phyloP scores from a whole-genome alignment of 2,113 vertebrate species.

The Leptocoma aspasia region DNA sequence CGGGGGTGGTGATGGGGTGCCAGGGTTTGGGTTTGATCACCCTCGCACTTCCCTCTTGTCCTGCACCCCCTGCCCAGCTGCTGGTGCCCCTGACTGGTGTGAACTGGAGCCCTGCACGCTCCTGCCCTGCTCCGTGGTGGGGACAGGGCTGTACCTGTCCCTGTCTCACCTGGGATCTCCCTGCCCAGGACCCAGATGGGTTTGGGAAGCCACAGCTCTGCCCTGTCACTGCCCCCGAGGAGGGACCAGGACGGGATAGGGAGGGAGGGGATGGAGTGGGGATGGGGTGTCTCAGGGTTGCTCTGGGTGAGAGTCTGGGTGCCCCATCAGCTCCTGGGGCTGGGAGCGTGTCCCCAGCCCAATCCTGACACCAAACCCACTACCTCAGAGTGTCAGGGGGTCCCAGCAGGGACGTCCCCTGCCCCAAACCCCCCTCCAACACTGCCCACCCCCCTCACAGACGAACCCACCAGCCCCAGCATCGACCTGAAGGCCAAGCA shows the following conservation, averaged over 20 bases:
- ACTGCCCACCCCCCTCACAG: conserved; percentile 58
- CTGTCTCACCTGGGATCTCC: not conserved
- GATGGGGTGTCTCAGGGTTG: not conserved
- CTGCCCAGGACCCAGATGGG: not conserved
- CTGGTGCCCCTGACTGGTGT: not conserved
- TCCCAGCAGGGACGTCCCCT: not conserved
- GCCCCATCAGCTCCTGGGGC: not conserved
- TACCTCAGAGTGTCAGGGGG: fast-evolving
- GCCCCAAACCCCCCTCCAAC: not conserved
- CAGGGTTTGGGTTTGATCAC: not conserved
- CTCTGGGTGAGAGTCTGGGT: not conserved
- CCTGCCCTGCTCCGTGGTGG: not conserved
- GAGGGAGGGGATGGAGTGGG: fast-evolving
- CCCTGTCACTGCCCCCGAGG: not conserved
- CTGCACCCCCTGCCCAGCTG: not conserved
- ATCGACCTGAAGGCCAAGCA: conserved; percentile 94
- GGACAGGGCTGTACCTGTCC: not conserved
- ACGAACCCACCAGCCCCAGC: conserved; percentile 94
- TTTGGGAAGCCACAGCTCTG: not conserved
- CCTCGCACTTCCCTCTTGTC: not conserved
- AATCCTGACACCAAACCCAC: not conserved
- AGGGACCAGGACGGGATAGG: too few species aligned
- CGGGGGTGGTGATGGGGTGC: not conserved
- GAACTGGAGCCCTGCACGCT: not conserved
- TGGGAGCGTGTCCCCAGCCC: not conserved